Base-by-base conservation (phyloP, 1,140 invertebrate genomes). In the Monomorium pharaonis region DNA sequence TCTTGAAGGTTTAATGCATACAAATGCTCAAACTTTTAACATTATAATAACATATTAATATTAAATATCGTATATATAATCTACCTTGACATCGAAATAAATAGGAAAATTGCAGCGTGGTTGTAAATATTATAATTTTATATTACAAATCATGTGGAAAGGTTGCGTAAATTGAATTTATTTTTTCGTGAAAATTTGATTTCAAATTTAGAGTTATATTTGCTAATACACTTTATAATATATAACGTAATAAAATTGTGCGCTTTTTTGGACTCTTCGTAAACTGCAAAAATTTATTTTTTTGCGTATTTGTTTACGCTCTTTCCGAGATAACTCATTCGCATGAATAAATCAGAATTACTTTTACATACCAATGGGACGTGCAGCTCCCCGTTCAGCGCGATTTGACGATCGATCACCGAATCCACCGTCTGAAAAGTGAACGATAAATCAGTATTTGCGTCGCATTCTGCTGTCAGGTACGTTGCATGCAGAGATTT, bases 341-440 rank as follows among this genome's bases (percentile, higher is more conserved):
- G 9, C 21, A 12, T 16, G 18, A 6, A 80, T 63, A 37, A 81
- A 58, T 81, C 24, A 56, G 44, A 70, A 72, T 12, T 4, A 58
- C 58, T 74, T 74, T 47, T 9, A 83, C 78, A 10, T 83, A 83
- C 78, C 78, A 44, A 16, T 9, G n/a, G 10, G 49, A 24, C 27
- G 42, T 42, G 16, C 21, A 27, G 44, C 49, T 47, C 4, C n/a
- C 18, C 16, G 18, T 60, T 30, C 14, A 16, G 24, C 16, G 24
- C n/a, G 24, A 58, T 47, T 37, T 44, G 37, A 44, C 33, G 24
- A 70, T 74, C 65, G 62, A 54, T 69, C 60, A 30, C n/a, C n/a
- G 47, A 51, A 18, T 24, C 49, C n/a, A 10, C 33, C 42, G 56
- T 63, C 78, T 83, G 67, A 60, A 83, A 83, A 83, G n/a, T 33